Conservation (phyloP, 2,113 vertebrate genomes). For the Barbus barbus region DNA sequence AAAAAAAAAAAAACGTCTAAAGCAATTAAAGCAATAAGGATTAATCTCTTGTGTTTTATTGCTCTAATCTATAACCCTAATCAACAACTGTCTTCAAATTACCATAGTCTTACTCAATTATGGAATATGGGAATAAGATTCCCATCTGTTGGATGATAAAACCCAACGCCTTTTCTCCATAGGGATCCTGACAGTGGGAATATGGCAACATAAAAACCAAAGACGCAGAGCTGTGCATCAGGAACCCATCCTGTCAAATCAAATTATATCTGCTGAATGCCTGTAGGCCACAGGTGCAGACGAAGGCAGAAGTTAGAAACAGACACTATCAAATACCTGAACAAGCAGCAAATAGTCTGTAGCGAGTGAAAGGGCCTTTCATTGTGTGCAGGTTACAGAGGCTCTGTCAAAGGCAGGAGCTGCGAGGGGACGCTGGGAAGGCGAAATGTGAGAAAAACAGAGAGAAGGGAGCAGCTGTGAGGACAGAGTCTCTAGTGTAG, state of each 20-base stretch:
- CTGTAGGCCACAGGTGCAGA: conserved; percentile 14
- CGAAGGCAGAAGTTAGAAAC: conserved; percentile 3
- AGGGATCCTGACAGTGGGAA: neutral
- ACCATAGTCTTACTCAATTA: neutral
- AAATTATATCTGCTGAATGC: conserved; percentile 8
- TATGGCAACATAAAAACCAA: neutral
- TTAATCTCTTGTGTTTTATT: neutral
- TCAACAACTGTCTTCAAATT: conserved; percentile 4
- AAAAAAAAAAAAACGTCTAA: neutral
- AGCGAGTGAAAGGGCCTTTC: conserved; percentile 2
- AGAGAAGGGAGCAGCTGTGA: conserved; percentile 2
- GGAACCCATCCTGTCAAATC: conserved; percentile 25
- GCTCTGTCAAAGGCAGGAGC: conserved; percentile 9
- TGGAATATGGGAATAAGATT: neutral
- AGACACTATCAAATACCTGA: conserved; percentile 28
- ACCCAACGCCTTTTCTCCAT: neutral
- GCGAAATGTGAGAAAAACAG: neutral
- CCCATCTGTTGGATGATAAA: conserved; percentile 17
- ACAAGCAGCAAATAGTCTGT: conserved; percentile 32
- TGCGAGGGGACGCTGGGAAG: neutral
- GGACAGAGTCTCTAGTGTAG: conserved; percentile 24
- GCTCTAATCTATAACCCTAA: conserved; percentile 6
- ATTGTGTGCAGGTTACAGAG: conserved; percentile 18
- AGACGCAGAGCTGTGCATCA: neutral
- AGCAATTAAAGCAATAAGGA: neutral